Evolutionary conservation across 2,797 vertebrate species (phyloP), one percentile per base, ranked within the genome.

Genomic region (Microctenopoma stevenorrisi): DNA sequence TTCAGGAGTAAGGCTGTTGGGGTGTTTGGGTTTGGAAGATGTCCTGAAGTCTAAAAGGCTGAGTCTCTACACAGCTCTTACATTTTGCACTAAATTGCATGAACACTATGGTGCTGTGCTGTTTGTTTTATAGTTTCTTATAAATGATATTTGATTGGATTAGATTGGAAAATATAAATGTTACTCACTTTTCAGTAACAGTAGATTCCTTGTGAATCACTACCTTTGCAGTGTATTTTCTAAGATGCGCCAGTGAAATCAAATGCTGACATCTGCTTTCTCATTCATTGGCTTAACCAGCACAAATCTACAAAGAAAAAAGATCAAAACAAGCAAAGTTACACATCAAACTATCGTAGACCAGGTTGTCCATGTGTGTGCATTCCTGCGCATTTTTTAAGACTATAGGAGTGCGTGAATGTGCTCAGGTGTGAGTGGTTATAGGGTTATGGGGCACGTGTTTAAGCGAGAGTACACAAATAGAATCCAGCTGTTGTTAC

Each of bases 401-500:
- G 35, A 47, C 56, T 60, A 1, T 42, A 68, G 38, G 68, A 28
- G 68, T 75, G 52, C 79, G 81, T 74, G 68, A 82, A 80, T 61
- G 54, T 58, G 67, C 69, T 78, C 73, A 75, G 76, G 57, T 84
- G 67, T 52, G 12, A 25, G 43, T 55, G 58, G 62, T 84, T 74
- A 50, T n/a, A 52, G 30, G 37, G 50, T 78, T 80, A 48, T 62
- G 16, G 49, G 71, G 49, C 56, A 72, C 64, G 43, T 64, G 65
- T 80, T 76, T 61, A 60, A 81, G 58, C 63, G 78, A 71, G 60
- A 55, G 42, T 58, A 28, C 51, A 59, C 52, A 84, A 69, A 89
- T 84, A 48, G 57, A 77, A 69, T 79, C 76, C 84, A 86, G 86
- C 88, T 86, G 82, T 63, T 68, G 61, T 78, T 56, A 38, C 58